Evolutionary conservation across 2,113 vertebrate species (phyloP).

Genomic region (Lagopus leucura): DNA sequence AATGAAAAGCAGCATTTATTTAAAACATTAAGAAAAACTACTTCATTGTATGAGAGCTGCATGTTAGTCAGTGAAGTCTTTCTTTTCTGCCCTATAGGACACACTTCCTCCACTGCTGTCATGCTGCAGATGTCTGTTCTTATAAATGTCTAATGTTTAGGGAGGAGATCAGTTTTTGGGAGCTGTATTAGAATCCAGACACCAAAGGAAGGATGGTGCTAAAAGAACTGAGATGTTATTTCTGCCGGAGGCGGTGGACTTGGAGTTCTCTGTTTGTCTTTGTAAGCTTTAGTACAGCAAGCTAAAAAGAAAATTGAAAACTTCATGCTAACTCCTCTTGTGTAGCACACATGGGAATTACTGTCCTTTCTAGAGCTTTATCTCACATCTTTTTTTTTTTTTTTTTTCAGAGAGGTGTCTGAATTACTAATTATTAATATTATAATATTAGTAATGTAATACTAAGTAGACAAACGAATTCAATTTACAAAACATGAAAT

Average conservation of each 20-base stretch:
- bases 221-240: background rate
- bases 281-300: background rate
- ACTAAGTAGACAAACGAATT: background rate
- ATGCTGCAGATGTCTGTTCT: background rate
- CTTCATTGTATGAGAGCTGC: slow-evolving; percentile 6
- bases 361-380: background rate
- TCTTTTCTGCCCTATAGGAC: slow-evolving; percentile 13
- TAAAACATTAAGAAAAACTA: slow-evolving; percentile 66
- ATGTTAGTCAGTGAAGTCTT: slow-evolving; percentile 35
- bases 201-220: background rate
- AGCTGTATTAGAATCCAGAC: background rate
- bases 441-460: background rate
- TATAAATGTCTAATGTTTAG: background rate
- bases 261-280: background rate
- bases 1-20: slow-evolving; percentile 73
- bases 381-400: background rate
- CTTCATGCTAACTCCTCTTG: background rate
- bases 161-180: background rate
- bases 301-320: background rate
- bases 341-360: background rate
- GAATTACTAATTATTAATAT: background rate
- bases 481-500: background rate
- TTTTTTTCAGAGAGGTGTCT: background rate
- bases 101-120: background rate
- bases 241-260: background rate